Base-by-base conservation (phyloP, 2,797 vertebrate species). In the Malacoraja senta region DNA sequence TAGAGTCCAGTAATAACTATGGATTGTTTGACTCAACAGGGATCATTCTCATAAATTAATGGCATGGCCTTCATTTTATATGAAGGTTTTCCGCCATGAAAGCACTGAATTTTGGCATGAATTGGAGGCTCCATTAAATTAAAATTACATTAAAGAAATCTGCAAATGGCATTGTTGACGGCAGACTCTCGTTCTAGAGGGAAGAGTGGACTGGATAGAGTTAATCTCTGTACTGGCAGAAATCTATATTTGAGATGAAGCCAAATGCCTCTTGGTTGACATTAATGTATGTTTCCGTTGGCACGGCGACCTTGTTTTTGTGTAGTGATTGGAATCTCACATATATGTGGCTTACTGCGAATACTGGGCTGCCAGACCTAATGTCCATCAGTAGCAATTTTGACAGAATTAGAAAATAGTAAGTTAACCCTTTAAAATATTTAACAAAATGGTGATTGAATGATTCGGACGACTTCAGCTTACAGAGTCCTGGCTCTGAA, bases 201-300 rank as follows among this genome's bases (percentile, higher is more conserved):
- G n/a, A 68, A 88, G 15, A 35, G 63, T 12, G 61, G 84, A 2
- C n/a, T 68, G n/a, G n/a, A 68, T n/a, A 68, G 84, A 88, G 84
- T 88, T 88, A 88, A 88, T 21, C 84, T 17, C 84, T 88, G n/a
- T 35, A 38, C 9, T 35, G 63, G 84, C 84, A 88, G n/a, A 88
- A 88, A 88, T 88, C 84, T 35, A 88, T 68, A 88, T 1, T 88
- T 88, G 84, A 88, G 63, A 0, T 68, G 29, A 63, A 35, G 84
- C 63, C 63, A 88, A 88, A 88, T 88, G 84, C 84, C 84, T 88
- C 84, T 68, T 88, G 84, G 84, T 65, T 88, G 84, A 88, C 61
- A 88, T 68, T 88, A 88, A 68, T 88, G n/a, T 44, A 88, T 88
- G 61, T 88, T 88, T 88, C 63, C 63, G 84, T 88, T 88, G 84